A percentile compares a stretch with the other conserved stretches of the same genome.
Evolutionary conservation across 1,140 invertebrate species (phyloP).

Genomic region (Drosophila lacertosa): DNA sequence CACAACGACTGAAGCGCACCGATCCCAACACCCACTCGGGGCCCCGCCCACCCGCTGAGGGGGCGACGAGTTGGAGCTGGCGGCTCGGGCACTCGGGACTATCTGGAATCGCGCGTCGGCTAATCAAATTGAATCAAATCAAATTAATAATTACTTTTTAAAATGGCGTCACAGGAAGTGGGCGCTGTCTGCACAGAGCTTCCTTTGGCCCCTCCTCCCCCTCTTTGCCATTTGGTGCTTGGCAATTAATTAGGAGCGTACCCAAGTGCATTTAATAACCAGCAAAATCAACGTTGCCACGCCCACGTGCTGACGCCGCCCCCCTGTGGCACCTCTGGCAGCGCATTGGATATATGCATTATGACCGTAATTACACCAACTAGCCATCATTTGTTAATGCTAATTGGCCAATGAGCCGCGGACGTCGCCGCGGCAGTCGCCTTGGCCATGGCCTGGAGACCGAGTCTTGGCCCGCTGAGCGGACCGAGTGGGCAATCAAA

Average conservation of each 20-base stretch:
- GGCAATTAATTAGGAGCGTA: constrained; percentile 56
- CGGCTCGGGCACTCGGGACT: not conserved
- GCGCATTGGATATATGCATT: constrained; percentile 68
- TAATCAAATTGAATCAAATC: constrained; percentile 82
- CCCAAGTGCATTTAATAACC: constrained; percentile 31
- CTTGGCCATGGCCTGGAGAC: no score
- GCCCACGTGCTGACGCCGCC: constrained; percentile 50
- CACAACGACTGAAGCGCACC: constrained; percentile 12
- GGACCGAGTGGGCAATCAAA: constrained; percentile 25
- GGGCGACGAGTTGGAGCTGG: constrained; percentile 4
- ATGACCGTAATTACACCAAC: constrained; percentile 80
- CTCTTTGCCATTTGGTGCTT: not conserved
- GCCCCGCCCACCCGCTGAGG: constrained; percentile 47
- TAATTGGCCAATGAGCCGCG: constrained; percentile 77
- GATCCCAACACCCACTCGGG: constrained; percentile 40
- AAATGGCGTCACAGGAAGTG: constrained; percentile 56
- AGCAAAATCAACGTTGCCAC: constrained; percentile 37
- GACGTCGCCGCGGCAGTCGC: not conserved
- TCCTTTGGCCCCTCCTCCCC: not conserved
- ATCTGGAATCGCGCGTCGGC: constrained; percentile 53
- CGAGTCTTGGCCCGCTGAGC: not conserved
- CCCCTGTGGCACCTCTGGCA: constrained; percentile 8
- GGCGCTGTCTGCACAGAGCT: constrained; percentile 50
- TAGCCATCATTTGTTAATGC: constrained; percentile 82
- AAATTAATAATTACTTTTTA: constrained; percentile 81